phyloP scores from a whole-genome alignment of 2,797 vertebrate genomes.

The Melopsittacus undulatus region DNA sequence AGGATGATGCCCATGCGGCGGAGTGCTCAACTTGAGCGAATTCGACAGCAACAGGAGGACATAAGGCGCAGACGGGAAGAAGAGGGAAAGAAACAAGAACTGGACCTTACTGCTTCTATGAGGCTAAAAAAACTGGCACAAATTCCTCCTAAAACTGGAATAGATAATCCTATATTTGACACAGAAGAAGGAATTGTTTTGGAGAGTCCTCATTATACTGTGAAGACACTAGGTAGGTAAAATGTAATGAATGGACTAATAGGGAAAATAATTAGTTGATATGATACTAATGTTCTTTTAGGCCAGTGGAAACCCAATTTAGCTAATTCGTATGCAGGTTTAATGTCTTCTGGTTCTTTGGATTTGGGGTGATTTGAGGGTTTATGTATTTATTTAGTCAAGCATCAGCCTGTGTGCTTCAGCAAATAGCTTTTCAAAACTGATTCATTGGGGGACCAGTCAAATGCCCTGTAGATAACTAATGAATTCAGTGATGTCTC shows the following conservation, averaged over 20 bases:
- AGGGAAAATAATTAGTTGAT: neutral
- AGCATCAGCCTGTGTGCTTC: neutral
- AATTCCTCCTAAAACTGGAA: slow-evolving; percentile 93
- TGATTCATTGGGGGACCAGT: fast-evolving
- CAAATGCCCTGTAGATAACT: neutral
- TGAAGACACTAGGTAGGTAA: slow-evolving; percentile 86
- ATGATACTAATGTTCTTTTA: neutral
- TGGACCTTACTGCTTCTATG: slow-evolving; percentile 95
- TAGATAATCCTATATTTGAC: slow-evolving; percentile 98
- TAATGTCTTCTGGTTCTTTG: neutral
- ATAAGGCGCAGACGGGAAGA: slow-evolving; percentile 92
- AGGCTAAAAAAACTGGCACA: slow-evolving; percentile 95
- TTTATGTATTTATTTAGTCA: neutral
- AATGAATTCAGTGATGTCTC: neutral
- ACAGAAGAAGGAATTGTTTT: slow-evolving; percentile 88
- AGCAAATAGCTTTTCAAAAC: neutral
- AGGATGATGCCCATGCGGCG: slow-evolving; percentile 89
- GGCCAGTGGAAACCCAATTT: neutral
- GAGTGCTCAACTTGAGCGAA: slow-evolving; percentile 92
- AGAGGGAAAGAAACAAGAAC: slow-evolving; percentile 88
- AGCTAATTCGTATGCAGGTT: neutral
- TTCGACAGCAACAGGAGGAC: slow-evolving; percentile 97
- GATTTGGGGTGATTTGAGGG: neutral
- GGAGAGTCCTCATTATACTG: slow-evolving; percentile 80
- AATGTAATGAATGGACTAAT: neutral